These are phyloP conservation scores for Tenthredo livida DNA, from an alignment of 2,888 invertebrate genomes.

Conservation along the genomic window DNA sequence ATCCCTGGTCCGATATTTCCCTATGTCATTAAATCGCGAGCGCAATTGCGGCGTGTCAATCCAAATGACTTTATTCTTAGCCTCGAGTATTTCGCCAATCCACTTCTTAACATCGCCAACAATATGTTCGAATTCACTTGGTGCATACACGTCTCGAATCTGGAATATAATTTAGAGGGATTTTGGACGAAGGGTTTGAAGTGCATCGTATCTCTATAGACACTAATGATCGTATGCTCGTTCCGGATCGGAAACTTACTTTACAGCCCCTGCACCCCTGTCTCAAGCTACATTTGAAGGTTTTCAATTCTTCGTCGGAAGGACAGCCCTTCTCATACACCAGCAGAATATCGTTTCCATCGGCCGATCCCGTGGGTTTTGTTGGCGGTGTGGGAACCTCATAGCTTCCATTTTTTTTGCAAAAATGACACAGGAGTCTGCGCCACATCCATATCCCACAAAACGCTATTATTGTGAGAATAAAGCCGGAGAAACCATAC, in stretches of 20 bases:
- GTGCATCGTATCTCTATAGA: too few relatives aligned
- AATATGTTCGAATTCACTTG: too few relatives aligned
- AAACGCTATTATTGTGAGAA: background rate
- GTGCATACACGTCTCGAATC: slow-evolving; percentile 70
- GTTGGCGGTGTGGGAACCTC: background rate
- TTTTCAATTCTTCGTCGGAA: background rate
- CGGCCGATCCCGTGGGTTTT: background rate
- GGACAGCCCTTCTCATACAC: background rate
- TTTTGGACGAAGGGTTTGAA: too few relatives aligned
- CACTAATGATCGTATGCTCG: too few relatives aligned
- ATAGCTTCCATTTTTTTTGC: background rate
- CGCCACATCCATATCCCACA: background rate
- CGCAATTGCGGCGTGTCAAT: slow-evolving; percentile 67
- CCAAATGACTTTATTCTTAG: slow-evolving; percentile 67
- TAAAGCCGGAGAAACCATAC: too few relatives aligned
- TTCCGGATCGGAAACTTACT: background rate
- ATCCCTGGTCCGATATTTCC: slow-evolving; percentile 56
- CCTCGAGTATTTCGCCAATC: background rate
- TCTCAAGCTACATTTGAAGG: background rate
- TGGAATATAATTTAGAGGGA: slow-evolving; percentile 42
- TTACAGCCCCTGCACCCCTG: background rate
- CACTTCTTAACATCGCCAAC: too few relatives aligned
- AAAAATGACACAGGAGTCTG: background rate
- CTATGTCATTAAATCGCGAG: slow-evolving; percentile 18
- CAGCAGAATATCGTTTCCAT: background rate